phyloP scores from a whole-genome alignment of 2,797 vertebrate species.

The Etheostoma nigrum region DNA sequence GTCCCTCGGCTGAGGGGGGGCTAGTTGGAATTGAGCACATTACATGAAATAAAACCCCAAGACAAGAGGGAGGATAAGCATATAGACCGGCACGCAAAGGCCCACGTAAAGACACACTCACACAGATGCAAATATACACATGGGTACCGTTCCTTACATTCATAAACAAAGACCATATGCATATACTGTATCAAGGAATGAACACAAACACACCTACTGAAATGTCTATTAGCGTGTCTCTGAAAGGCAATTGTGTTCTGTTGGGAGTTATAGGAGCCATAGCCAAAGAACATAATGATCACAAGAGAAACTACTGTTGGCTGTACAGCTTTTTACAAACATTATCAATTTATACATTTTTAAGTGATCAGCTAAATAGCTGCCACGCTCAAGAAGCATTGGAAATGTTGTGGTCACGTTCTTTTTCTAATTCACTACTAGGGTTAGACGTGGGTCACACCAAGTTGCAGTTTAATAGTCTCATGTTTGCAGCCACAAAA shows the following conservation, averaged over 20 bases:
- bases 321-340: constrained; percentile 30
- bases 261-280: constrained; percentile 30
- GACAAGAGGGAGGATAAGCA: constrained; percentile 59
- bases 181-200: constrained; percentile 48
- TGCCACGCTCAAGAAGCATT: neutral
- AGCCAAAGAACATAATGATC: constrained; percentile 42
- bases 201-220: constrained; percentile 54
- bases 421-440: neutral
- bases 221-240: constrained; percentile 34
- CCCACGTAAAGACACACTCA: constrained; percentile 29
- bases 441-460: neutral
- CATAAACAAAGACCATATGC: constrained; percentile 41
- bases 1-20: constrained; percentile 63
- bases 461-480: neutral
- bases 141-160: constrained; percentile 35
- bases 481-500: neutral
- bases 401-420: neutral
- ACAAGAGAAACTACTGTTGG: constrained; percentile 35
- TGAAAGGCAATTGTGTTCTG: constrained; percentile 29
- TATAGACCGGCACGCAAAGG: constrained; percentile 46
- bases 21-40: constrained; percentile 79
- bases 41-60: constrained; percentile 71
- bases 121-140: constrained; percentile 43
- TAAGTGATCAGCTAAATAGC: neutral
- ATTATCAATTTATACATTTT: constrained; percentile 21